Base-by-base conservation (phyloP, 2,888 invertebrate species). In the Hoplodrina ambigua region DNA sequence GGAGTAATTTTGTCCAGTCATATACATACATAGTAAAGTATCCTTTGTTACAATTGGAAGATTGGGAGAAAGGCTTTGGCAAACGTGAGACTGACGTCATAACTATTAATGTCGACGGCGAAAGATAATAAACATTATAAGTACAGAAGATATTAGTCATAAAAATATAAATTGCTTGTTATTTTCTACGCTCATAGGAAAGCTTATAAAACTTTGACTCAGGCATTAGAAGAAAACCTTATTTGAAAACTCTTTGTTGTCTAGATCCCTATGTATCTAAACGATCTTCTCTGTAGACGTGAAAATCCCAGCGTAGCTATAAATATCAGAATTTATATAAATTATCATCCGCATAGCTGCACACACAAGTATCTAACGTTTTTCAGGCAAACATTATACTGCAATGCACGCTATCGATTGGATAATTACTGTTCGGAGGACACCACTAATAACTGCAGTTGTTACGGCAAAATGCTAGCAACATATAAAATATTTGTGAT, bases 371-470 rank as follows among this genome's bases (percentile, higher is more conserved):
- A 10, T 46, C 41, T 56, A 53, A 33, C 3, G 50, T 62, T 61
- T 76, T 80, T 58, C 64, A 37, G 58, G 2, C 37, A 60, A 56
- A 59, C 65, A 79, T 69, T 69, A 56, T 52, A 67, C 85, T 76
- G 85, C 85, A 82, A 56, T 82, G 82, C 82, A 82, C 58, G 59
- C 65, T 84, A 82, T 84, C 70, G 82, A 84, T 82, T 82, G 58
- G 62, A 64, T 74, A 74, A 82, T 79, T 74, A 62, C 50, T 63
- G 8, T 49, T 65, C 57, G 65, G 53, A 73, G 63, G 62, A 72
- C 71, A 64, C 11, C 50, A 30, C 50, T 53, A 41, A 63, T 53
- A 46, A 61, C 37, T 33, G 60, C 58, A 66, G 62, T 63, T 53
- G 13, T 41, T 41, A 65, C 33, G 33, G 49, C 50, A 13, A 52